Evolutionary conservation across 2,797 vertebrate species (phyloP), one percentile per base, ranked within the genome.

Genomic region (Tragelaphus oryx): DNA sequence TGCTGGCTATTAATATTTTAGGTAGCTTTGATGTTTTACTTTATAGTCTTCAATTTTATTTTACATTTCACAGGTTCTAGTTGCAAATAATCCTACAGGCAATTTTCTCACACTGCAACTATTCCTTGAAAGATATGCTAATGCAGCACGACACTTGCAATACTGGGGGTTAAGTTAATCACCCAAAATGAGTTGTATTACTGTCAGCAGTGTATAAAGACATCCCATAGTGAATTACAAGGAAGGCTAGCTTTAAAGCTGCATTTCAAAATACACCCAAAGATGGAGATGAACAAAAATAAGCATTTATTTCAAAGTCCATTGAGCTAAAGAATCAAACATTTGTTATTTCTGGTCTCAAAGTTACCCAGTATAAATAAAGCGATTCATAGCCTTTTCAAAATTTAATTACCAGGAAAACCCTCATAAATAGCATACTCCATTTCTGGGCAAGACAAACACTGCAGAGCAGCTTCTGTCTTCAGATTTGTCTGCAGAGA

Each of bases 41-140:
- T 98, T 98, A 98, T 97, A 98, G 97, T 98, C 97, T 98, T 98
- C 98, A 98, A 98, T 98, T 98, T 98, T 98, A 98, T 98, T 98
- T 98, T 98, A 98, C 98, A 98, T 98, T 98, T 99, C 98, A 98
- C 98, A 98, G 97, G 98, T 98, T 98, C 98, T 98, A 97, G 98
- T 97, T 98, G 98, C 98, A 98, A 98, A 98, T 98, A 98, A 98
- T 98, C 98, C 98, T 98, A 98, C 96, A 96, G 98, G 98, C 98
- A 98, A 98, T 98, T 98, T 98, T 98, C 98, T 98, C 97, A 97
- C 97, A 97, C 98, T 98, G 98, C 98, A 98, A 97, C 98, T 98
- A 98, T 98, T 98, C 96, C 98, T 98, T 98, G 98, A 98, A 98
- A 98, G 98, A 98, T 98, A 98, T 98, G 98, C 96, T 98, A 99